Evolutionary conservation across 2,797 vertebrate species (phyloP), one percentile per base, ranked within the genome.

Genomic region (Halcyon badia): DNA sequence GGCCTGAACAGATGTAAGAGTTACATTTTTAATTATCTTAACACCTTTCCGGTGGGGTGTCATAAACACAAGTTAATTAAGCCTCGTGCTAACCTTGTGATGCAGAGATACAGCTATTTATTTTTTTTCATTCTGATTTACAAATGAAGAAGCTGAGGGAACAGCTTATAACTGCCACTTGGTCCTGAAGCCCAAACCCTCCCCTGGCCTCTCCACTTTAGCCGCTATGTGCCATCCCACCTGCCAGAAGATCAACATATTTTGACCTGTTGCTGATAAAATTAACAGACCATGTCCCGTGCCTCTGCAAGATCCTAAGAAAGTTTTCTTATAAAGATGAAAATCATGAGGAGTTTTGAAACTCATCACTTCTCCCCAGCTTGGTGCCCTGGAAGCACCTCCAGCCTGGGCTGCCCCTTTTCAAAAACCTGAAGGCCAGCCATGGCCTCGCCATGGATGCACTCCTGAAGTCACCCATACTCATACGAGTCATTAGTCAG

Each of bases 1-100:
- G 46, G 51, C 58, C 30, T 57, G 70, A 89, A 69, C 90, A 93
- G 96, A 93, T 87, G 86, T 70, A 72, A 86, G 51, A 41, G 17
- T 87, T 60, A 79, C 0, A 0, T 84, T 90, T 77, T 70, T 90
- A 96, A 94, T 94, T 89, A 93, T 60, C 66, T 62, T 80, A 66
- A 77, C 92, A 95, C 92, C 78, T 92, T 95, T 94, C 65, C 1
- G 0, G 87, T 73, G 61, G 64, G 16, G 11, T 87, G 69, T 64
- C 65, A 89, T 49, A 70, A 91, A 61, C 57, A 80, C 25, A 46
- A 80, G 60, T 80, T 82, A 96, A 92, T 92, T 94, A 89, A 87
- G 71, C 31, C 39, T 65, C 0, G 0, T 48, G 64, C 42, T 71
- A 84, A 42, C 25, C 24, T 33, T 24, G 8, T 64, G 71, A 68